Evolutionary conservation across 1,140 invertebrate genomes (phyloP).

Genomic region (Coptotermes formosanus): DNA sequence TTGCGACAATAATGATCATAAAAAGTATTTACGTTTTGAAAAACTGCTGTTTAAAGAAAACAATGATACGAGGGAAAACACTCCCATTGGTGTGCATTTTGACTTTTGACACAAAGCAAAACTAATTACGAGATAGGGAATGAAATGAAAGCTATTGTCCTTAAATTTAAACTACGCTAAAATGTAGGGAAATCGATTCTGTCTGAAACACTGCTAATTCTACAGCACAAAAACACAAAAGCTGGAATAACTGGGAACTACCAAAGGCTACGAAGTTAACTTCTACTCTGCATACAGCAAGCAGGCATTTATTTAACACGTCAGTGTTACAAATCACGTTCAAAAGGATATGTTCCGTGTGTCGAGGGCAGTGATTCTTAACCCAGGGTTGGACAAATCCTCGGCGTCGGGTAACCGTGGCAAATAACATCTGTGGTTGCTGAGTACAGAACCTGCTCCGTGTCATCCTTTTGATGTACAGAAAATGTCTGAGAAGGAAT

Average conservation of each 20-base stretch:
- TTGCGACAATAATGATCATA: background rate
- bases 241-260: background rate
- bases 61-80: background rate
- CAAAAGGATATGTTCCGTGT: no score
- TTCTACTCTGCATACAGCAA: no score
- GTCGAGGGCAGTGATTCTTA: no score
- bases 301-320: no score
- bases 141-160: background rate
- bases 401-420: no score
- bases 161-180: background rate
- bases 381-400: no score
- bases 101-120: conserved; percentile 2
- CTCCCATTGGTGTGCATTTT: background rate
- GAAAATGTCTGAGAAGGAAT: no score
- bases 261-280: background rate
- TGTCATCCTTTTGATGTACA: no score
- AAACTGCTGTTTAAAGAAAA: background rate
- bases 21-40: background rate
- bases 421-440: no score
- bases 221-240: background rate
- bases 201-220: background rate
- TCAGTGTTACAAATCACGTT: no score
- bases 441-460: no score
- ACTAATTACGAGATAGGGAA: background rate
- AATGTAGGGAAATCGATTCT: background rate